Conservation (phyloP, 2,888 invertebrate genomes). For the Oegoconia quadripuncta region DNA sequence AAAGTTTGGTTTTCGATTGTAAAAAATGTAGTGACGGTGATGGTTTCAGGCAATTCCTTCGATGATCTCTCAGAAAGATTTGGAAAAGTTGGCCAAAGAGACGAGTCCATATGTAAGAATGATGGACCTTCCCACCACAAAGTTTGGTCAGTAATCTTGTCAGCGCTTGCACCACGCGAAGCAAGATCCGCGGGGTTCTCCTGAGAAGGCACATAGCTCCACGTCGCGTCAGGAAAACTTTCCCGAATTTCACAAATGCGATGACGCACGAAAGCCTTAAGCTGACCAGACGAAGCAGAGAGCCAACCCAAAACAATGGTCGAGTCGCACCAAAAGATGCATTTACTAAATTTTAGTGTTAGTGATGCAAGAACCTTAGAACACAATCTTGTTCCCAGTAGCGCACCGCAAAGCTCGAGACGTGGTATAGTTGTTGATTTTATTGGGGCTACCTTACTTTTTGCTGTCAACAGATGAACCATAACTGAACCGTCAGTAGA, state of each 20-base stretch:
- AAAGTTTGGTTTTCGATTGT: slow-evolving; percentile 1
- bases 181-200: slow-evolving; percentile 27
- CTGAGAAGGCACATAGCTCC: slow-evolving; percentile 25
- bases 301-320: slow-evolving; percentile 28
- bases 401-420: slow-evolving; percentile 18
- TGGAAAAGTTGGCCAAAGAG: slow-evolving; percentile 15
- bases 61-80: background rate
- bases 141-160: slow-evolving; percentile 7
- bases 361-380: slow-evolving; percentile 6
- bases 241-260: slow-evolving; percentile 29
- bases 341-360: background rate
- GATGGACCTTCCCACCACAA: slow-evolving; percentile 27
- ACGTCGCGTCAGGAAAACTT: slow-evolving; percentile 13
- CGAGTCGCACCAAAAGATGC: slow-evolving; percentile 20
- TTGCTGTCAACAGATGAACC: slow-evolving; percentile 3
- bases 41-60: slow-evolving; percentile 5
- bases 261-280: slow-evolving; percentile 25
- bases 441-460: slow-evolving; percentile 12
- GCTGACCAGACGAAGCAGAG: slow-evolving; percentile 7
- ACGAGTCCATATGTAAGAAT: slow-evolving; percentile 10
- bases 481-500: slow-evolving; percentile 1
- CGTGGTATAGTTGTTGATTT: slow-evolving; percentile 15
- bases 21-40: background rate
- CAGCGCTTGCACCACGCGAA: slow-evolving; percentile 24
- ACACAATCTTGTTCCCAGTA: slow-evolving; percentile 9